Base-by-base conservation (phyloP, 1,140 invertebrate genomes). In the Atopsyche davidsoni region DNA sequence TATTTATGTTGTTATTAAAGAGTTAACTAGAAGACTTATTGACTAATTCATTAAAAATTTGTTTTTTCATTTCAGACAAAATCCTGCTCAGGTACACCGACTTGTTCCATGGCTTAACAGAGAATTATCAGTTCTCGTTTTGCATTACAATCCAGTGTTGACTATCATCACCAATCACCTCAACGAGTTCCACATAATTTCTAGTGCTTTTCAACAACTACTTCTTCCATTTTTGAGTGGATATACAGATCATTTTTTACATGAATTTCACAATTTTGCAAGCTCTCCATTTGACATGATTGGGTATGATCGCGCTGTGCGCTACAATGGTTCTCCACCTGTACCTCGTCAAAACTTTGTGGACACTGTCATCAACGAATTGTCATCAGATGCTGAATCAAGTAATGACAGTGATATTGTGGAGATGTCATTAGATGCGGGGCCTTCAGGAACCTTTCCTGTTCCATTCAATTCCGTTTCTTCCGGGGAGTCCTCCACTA, bases 231-330 rank as follows among this genome's bases (percentile, higher is more conserved):
- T 60, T 71, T 86, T 23, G 76, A 25, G 76, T 11, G 64, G 68
- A 11, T 74, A 78, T 47, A 83, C 83, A 0, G 77, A 80, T 50
- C 89, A 93, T 64, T 96, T 97, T 68, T 76, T 91, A 25, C 90
- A 95, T 60, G 93, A 97, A 64, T 79, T 96, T 50, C 83, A 85
- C 53, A 82, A 80, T 64, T 97, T 89, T 75, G 89, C 92, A 28
- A 78, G 81, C 19, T 89, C 87, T 6, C 86, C 88, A 0, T 89
- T 83, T 64, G 89, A 92, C 60, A 81, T 95, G 76, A 71, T 82
- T 38, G 85, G 83, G 17, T 88, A 87, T 60, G 85, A 88, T 61
- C 66, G 79, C 28, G 68, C 72, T 28, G 75, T 79, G 0, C 72
- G 75, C 32, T 79, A 79, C 54, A 68, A 66, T 13, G 66, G 64